phyloP scores from a whole-genome alignment of 1,140 invertebrate species.

The Drosophila subobscura region DNA sequence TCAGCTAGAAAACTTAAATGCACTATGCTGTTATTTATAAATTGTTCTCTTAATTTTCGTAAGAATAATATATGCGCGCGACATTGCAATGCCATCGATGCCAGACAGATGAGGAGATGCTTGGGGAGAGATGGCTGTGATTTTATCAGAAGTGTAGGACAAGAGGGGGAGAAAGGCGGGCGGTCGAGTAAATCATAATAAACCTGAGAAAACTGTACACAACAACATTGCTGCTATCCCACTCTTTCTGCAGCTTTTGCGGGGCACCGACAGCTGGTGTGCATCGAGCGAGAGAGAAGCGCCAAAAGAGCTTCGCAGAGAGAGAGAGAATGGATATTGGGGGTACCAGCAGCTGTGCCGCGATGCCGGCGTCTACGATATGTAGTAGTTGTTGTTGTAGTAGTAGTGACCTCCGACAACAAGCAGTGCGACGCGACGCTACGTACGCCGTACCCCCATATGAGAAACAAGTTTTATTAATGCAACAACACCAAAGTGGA shows the following conservation, averaged over 20 bases:
- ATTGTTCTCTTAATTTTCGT: slow-evolving; percentile 16
- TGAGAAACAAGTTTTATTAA: slow-evolving; percentile 4
- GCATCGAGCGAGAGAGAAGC: slow-evolving; percentile 26
- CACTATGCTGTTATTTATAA: slow-evolving; percentile 23
- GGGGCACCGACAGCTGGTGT: slow-evolving; percentile 56
- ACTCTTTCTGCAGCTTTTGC: slow-evolving; percentile 7
- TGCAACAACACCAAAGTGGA: slow-evolving; percentile 18
- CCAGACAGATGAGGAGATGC: slow-evolving; percentile 22
- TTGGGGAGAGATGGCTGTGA: neutral
- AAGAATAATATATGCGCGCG: slow-evolving; percentile 59
- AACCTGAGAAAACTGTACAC: slow-evolving; percentile 75
- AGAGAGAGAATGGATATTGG: too few relatives aligned
- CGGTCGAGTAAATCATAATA: slow-evolving; percentile 35
- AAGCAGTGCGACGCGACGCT: slow-evolving; percentile 21
- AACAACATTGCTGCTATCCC: slow-evolving; percentile 3
- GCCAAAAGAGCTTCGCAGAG: too few relatives aligned
- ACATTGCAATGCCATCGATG: slow-evolving; percentile 60
- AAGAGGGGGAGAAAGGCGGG: neutral
- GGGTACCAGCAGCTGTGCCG: slow-evolving; percentile 45
- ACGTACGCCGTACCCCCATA: too few relatives aligned
- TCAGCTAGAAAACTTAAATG: slow-evolving; percentile 52
- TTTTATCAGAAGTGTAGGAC: slow-evolving; percentile 8
- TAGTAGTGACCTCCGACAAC: slow-evolving; percentile 77
- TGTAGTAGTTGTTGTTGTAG: slow-evolving; percentile 38
- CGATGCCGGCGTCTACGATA: slow-evolving; percentile 58